Base-by-base conservation (phyloP, 2,888 invertebrate genomes). In the Argyresthia goedartella region DNA sequence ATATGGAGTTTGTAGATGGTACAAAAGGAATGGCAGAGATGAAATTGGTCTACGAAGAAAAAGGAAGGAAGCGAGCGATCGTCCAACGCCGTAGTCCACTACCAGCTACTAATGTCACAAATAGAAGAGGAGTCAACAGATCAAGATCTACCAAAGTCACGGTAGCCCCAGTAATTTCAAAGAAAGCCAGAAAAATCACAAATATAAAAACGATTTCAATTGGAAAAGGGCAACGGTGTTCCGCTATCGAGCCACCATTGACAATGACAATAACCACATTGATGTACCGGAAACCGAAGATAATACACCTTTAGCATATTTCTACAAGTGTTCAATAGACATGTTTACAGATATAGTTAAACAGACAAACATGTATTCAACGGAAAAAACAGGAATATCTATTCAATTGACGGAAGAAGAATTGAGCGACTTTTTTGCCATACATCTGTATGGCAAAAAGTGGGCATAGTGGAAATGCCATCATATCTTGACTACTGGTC, bases 381-480 rank as follows among this genome's bases (percentile, higher is more conserved):
- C 48, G 25, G 42, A 52, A 42, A 35, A 49, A 25, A 14, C 42
- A 14, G 52, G 52, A 25, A 52, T 43, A 42, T 43, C 52, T 16
- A 33, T 52, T 11, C n/a, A 52, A 13, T 42, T 52, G 15, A 45
- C 52, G n/a, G 16, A 33, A 14, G 48, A 52, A 14, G 52, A 52
- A 14, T 16, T 52, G 11, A 13, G 14, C 41, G 14, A 49, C 39
- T 52, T 52, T 25, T 35, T 52, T 45, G 52, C 44, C 16, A 52
- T 52, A 6, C 10, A 52, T n/a, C n/a, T n/a, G n/a, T n/a, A n/a
- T n/a, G n/a, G 9, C 43, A 49, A 16, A 44, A 49, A n/a, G 49
- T 52, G 52, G 52, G 52, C 8, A 36, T 52, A 8, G 52, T 49
- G 7, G n/a, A n/a, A 1, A 52, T 49, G 52, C 49, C 52, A n/a